These are phyloP conservation scores for Diabrotica balteata DNA, from an alignment of 2,888 invertebrate genomes.

Conservation along the genomic window DNA sequence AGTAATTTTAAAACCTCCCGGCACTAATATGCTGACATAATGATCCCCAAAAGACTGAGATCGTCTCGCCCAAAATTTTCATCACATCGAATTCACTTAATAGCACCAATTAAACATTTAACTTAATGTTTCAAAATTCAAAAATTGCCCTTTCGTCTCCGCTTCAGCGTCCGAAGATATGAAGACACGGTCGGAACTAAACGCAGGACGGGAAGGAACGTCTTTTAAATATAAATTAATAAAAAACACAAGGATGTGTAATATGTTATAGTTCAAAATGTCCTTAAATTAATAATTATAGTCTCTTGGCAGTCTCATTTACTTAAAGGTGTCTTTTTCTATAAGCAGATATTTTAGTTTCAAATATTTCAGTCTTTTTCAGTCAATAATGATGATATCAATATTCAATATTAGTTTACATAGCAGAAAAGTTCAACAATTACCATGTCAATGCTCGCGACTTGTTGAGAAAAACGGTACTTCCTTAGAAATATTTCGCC, in stretches of 20 bases:
- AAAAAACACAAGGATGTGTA: too few relatives aligned
- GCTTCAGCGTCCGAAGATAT: background rate
- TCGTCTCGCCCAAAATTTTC: slow-evolving; percentile 11
- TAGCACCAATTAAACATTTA: slow-evolving; percentile 44
- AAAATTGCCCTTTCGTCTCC: slow-evolving; percentile 34
- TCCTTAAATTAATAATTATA: too few relatives aligned
- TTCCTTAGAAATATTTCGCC: too few relatives aligned
- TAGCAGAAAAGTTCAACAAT: too few relatives aligned
- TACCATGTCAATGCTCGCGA: too few relatives aligned
- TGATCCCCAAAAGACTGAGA: slow-evolving; percentile 12
- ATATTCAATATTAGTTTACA: too few relatives aligned
- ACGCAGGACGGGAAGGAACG: background rate
- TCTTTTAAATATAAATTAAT: background rate
- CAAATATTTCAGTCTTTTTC: background rate
- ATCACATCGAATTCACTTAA: slow-evolving; percentile 27
- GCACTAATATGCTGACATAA: slow-evolving; percentile 24
- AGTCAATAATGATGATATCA: too few relatives aligned
- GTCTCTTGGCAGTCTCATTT: too few relatives aligned
- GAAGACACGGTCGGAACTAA: background rate
- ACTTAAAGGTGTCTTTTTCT: too few relatives aligned
- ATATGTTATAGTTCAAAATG: too few relatives aligned
- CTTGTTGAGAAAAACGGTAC: too few relatives aligned
- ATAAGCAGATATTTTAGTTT: too few relatives aligned
- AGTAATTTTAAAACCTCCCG: slow-evolving; percentile 11
- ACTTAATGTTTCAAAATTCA: slow-evolving; percentile 38